Percentiles rank a stretch among this genome's conserved stretches.
Conservation (phyloP, 2,888 invertebrate species). For the Psylliodes chrysocephalus region DNA sequence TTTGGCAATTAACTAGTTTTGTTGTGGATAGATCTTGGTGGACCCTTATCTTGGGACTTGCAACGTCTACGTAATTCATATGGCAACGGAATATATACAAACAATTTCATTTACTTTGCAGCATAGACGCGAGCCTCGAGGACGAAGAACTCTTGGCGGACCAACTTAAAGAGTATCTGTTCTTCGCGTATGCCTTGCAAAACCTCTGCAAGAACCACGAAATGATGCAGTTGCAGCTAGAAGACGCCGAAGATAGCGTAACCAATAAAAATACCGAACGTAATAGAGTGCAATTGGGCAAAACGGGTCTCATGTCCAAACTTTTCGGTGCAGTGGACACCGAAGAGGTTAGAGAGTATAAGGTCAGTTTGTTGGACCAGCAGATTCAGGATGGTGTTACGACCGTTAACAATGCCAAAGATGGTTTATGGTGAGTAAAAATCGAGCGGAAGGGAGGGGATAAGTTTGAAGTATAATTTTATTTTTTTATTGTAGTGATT, state of each 20-base stretch:
- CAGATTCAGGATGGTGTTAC: constrained; percentile 73
- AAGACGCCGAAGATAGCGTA: constrained; percentile 73
- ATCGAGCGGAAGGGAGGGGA: no score
- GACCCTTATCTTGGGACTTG: no score
- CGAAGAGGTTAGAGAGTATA: constrained; percentile 78
- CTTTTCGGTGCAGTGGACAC: constrained; percentile 80
- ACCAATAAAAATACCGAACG: constrained; percentile 67
- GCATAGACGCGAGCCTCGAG: constrained; percentile 68
- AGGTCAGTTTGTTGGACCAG: constrained; percentile 73
- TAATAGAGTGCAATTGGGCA: constrained; percentile 72
- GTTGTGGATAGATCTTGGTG: no score
- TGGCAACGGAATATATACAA: no score
- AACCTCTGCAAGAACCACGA: constrained; percentile 75
- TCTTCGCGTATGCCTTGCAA: constrained; percentile 79
- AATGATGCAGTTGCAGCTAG: constrained; percentile 76
- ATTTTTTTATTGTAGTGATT: constrained; percentile 68
- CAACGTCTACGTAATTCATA: no score
- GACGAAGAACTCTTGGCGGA: constrained; percentile 86
- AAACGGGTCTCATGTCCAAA: constrained; percentile 77
- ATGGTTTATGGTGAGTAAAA: constrained; percentile 70
- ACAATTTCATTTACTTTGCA: no score
- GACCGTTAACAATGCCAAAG: constrained; percentile 69
- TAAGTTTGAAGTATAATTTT: no score
- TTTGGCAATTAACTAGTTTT: no score
- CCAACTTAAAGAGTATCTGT: constrained; percentile 85